Base-by-base conservation (phyloP, 2,888 invertebrate genomes). In the Laothoe populi region DNA sequence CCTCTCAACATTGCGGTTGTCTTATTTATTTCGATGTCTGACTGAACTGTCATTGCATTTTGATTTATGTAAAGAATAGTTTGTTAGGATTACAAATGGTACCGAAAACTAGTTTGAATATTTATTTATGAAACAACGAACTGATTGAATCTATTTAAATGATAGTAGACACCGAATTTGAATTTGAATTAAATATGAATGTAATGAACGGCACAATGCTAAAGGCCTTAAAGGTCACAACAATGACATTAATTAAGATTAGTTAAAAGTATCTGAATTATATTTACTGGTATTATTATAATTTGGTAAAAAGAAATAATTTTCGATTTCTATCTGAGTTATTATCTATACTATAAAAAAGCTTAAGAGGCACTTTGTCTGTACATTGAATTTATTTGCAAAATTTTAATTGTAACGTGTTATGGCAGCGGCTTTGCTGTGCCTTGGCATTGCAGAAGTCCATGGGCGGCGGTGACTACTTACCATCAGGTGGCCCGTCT, bases 101-200 rank as follows among this genome's bases (percentile, higher is more conserved):
- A n/a, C 5, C 24, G n/a, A 48, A 16, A 46, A 46, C 24, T 11
- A 35, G 31, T 53, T 19, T 16, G 31, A 10, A 44, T 19, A 19
- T 19, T 46, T 53, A 31, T 53, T 53, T 53, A 53, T 24, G 13
- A 26, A 49, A 23, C 26, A 49, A 26, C 26, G 26, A 26, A 24
- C 24, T 48, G 24, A 49, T 53, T 53, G 19, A 31, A 10, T 19
- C 11, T 53, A 53, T 53, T 53, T 21, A 16, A 35, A 53, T 53
- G 19, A 31, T 35, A 19, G 10, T 35, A 53, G 53, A 35, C 31
- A n/a, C 48, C 5, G n/a, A n/a, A 48, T 24, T 48, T 26, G 48
- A 48, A 53, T 49, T 53, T 3, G 19, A 4, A 31, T 53, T 53
- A 35, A 35, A 53, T 53, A 35, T 53, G 19, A 35, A 53, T 19